Evolutionary conservation across 2,113 vertebrate genomes (phyloP).

Genomic region (Sturnus vulgaris): DNA sequence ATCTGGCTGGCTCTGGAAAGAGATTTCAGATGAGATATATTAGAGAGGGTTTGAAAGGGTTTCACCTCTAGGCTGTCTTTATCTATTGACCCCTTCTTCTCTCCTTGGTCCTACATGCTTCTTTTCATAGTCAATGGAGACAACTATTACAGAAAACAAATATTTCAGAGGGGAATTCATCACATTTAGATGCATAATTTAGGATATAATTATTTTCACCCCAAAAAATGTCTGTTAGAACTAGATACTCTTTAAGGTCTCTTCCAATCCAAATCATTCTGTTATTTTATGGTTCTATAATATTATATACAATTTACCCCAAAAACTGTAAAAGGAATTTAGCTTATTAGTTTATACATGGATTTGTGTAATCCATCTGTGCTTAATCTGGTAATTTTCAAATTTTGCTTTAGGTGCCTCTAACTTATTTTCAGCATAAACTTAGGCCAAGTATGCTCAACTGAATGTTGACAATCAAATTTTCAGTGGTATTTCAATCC

Average conservation of each 20-base stretch:
- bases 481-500: not conserved
- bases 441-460: not conserved
- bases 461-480: not conserved
- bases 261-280: not conserved
- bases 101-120: fast-evolving
- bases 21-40: not conserved
- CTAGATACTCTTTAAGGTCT: not conserved
- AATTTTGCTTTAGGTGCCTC: not conserved
- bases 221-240: not conserved
- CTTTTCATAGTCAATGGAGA: not conserved
- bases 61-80: not conserved
- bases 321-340: not conserved
- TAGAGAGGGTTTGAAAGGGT: not conserved
- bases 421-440: not conserved
- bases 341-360: not conserved
- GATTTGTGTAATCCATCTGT: not conserved
- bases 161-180: not conserved
- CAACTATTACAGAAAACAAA: not conserved
- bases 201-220: not conserved
- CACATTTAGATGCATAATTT: not conserved
- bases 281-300: not conserved
- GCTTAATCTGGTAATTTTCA: not conserved
- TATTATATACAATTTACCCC: not conserved
- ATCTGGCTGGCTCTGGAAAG: not conserved
- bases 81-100: not conserved